Evolutionary conservation across 2,113 vertebrate genomes (phyloP).

Genomic region (Benitochromis conjunctus): DNA sequence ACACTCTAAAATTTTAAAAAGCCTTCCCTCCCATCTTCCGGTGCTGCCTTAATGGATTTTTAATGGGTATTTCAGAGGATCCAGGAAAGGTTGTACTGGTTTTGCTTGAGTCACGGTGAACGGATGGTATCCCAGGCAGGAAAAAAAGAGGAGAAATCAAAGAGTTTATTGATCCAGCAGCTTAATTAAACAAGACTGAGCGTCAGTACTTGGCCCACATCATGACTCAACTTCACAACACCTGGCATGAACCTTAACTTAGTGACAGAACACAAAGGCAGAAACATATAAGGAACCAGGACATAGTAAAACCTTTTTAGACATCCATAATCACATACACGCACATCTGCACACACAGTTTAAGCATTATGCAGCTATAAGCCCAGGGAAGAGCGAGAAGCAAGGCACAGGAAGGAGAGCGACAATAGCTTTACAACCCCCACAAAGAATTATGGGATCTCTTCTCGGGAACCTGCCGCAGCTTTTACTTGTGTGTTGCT

Average conservation of each 20-base stretch:
- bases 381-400: background rate
- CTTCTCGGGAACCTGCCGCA: background rate
- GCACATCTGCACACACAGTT: background rate
- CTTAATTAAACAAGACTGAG: conserved; percentile 67
- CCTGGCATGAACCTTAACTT: conserved; percentile 2
- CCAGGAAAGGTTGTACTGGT: conserved; percentile 42
- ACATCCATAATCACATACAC: background rate
- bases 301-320: background rate
- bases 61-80: conserved; percentile 48
- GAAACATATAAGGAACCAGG: background rate
- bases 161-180: conserved; percentile 65
- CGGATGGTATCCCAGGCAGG: conserved; percentile 43
- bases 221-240: conserved; percentile 30
- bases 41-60: conserved; percentile 49
- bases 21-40: background rate
- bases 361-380: background rate
- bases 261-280: background rate
- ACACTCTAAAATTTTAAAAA: background rate
- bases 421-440: conserved; percentile 9
- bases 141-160: conserved; percentile 32
- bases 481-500: background rate
- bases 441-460: conserved; percentile 21
- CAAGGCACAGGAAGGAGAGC: background rate
- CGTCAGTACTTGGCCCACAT: conserved; percentile 30
- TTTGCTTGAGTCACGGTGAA: conserved; percentile 40